Evolutionary conservation across 2,888 invertebrate genomes (phyloP), one percentile per base, ranked within the genome.

Genomic region (Chorisops tibialis): DNA sequence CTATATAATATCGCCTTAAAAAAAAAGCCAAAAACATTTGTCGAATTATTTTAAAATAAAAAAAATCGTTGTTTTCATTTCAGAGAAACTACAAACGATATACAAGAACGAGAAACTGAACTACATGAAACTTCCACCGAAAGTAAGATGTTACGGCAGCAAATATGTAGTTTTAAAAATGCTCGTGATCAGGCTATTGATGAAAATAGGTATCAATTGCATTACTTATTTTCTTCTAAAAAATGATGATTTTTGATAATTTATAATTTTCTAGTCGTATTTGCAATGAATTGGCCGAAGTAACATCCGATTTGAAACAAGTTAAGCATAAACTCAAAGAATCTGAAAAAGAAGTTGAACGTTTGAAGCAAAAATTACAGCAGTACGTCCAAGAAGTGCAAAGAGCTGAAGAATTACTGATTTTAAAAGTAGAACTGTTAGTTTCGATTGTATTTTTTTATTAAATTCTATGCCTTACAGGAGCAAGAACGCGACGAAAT

Each of bases 381-480:
- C 88, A 89, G 70, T 92, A 92, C 78, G 89, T 91, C 4, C 84
- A 85, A 69, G 90, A 91, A 80, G 87, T 92, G 14, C 86, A 88
- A 71, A 81, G 88, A 69, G 87, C 88, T 64, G 91, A 91, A 75
- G 90, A 91, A 70, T 77, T 90, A 62, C 80, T 91, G 30, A 83
- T 86, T 62, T 82, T 86, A 68, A 87, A 87, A 79, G 86, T 85
- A 47, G 43, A 16, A 52, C 51, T 48, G 12, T 47, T 43, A 62
- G 7, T 64, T 50, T 61, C 45, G 54, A 50, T 41, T 52, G 30
- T n/a, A 14, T 37, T 59, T 24, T 39, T 30, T 58, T 19, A 22
- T 22, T 14, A 50, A 43, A 51, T 49, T 61, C 38, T 59, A 38
- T 61, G 58, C 59, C 11, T 68, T 67, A 35, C 79, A 91, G 85